phyloP scores from a whole-genome alignment of 2,888 invertebrate genomes.

The Apamea crenata region DNA sequence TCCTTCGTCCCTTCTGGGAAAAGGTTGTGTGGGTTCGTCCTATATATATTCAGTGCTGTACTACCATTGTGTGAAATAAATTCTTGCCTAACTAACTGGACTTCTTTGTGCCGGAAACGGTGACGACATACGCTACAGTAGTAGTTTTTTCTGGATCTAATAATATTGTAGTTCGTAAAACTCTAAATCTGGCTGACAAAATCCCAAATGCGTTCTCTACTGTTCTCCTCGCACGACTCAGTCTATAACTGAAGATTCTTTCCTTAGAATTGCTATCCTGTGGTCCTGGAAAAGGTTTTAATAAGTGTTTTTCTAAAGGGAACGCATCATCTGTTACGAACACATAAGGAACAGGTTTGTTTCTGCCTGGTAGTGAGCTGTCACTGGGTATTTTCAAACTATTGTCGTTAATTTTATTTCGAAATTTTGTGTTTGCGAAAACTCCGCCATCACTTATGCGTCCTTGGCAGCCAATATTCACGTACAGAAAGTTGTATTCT shows the following conservation, averaged over 20 bases:
- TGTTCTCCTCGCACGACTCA: conserved; percentile 59
- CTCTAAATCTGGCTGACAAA: conserved; percentile 47
- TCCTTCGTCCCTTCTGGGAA: too few relatives aligned
- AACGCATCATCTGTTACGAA: conserved; percentile 64
- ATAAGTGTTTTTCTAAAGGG: conserved; percentile 51
- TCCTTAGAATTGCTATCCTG: conserved; percentile 60
- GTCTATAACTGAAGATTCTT: conserved; percentile 64
- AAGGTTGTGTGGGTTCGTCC: too few relatives aligned
- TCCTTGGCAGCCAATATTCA: conserved; percentile 61
- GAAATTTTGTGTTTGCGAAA: conserved; percentile 52
- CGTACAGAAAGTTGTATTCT: conserved; percentile 56
- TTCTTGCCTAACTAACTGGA: too few relatives aligned
- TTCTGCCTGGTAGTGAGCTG: conserved; percentile 51
- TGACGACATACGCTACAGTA: too few relatives aligned
- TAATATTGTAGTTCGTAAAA: conserved; percentile 45
- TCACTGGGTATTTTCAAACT: conserved; percentile 51
- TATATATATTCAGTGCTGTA: too few relatives aligned
- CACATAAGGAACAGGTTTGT: conserved; percentile 57
- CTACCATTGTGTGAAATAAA: too few relatives aligned
- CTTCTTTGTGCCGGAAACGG: too few relatives aligned
- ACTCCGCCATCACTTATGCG: conserved; percentile 65
- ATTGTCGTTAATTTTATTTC: conserved; percentile 52
- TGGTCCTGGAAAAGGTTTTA: conserved; percentile 62
- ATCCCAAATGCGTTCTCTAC: conserved; percentile 65
- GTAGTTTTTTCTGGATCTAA: too few relatives aligned